Percentiles rank a stretch among this genome's conserved stretches.
Conservation (phyloP, 1,140 invertebrate genomes). For the Planococcus citri region DNA sequence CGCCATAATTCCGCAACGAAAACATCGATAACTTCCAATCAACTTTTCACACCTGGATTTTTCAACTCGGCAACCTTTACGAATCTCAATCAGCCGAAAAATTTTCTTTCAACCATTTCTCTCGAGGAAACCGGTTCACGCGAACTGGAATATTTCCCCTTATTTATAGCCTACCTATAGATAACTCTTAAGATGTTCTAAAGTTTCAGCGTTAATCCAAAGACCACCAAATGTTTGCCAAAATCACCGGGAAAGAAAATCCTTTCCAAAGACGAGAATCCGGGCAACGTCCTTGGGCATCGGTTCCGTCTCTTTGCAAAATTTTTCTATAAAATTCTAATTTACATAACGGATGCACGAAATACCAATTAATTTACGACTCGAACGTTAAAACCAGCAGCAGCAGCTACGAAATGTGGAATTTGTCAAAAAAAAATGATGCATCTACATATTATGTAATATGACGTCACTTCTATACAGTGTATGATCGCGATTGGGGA, state of each 20-base stretch:
- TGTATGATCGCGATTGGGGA: background rate
- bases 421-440: slow-evolving; percentile 13
- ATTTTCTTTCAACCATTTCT: no score
- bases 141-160: no score
- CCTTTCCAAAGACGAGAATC: background rate
- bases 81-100: no score
- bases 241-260: background rate
- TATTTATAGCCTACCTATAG: no score
- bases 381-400: background rate
- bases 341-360: slow-evolving; percentile 11
- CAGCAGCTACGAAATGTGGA: background rate
- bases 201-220: no score
- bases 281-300: background rate
- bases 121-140: no score
- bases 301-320: background rate
- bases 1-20: no score
- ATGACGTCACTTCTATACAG: background rate
- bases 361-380: background rate
- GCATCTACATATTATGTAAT: slow-evolving; percentile 15
- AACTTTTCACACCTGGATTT: no score
- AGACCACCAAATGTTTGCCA: background rate
- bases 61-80: no score
- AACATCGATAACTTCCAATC: no score
- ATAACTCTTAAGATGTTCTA: no score
- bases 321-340: background rate